Base-by-base conservation (phyloP, 2,113 vertebrate species). In the Alaudala cheleensis region DNA sequence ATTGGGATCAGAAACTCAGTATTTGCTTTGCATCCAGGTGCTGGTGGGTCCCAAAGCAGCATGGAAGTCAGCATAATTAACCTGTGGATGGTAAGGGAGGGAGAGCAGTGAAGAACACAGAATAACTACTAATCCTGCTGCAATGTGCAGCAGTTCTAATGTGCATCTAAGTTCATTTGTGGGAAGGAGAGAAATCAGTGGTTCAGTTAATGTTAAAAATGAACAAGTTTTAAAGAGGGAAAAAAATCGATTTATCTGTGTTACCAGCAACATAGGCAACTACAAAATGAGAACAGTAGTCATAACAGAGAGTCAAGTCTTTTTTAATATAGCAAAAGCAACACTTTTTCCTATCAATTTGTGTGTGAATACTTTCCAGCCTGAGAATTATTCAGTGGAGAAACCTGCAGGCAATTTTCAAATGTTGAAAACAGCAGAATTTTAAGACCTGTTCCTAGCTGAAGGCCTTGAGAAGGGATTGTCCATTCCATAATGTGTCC, bases 401-500 rank as follows among this genome's bases (percentile, higher is more conserved):
- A 76, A 77, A 37, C 5, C 40, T 10, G 2, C 17, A 60, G 15
- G 51, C 50, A 44, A 51, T 88, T 87, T 94, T 92, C 16, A 69
- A 33, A 28, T 39, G 15, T 37, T 51, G 21, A 81, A 65, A 21
- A 57, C 14, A 49, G 17, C 2, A 57, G 31, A 76, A 67, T 76
- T 85, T 87, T 25, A 26, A 40, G 31, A 23, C 33, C 10, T 6
- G 58, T 65, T 79, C 7, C 10, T 31, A 45, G 15, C 1, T 50
- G 34, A 91, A 65, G 22, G 5, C 33, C 26, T 71, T 60, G 28
- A 81, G 12, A 19, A 86, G 21, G n/a, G 54, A 10, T 24, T 57
- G 9, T 64, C 21, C 2, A 1, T 79, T 26, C 10, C 2, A 1
- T 31, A 49, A 10, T 0, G 0, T n/a, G 17, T 34, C 10, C 0